Conservation (phyloP, 1,140 invertebrate genomes). For the Trialeurodes vaporariorum region DNA sequence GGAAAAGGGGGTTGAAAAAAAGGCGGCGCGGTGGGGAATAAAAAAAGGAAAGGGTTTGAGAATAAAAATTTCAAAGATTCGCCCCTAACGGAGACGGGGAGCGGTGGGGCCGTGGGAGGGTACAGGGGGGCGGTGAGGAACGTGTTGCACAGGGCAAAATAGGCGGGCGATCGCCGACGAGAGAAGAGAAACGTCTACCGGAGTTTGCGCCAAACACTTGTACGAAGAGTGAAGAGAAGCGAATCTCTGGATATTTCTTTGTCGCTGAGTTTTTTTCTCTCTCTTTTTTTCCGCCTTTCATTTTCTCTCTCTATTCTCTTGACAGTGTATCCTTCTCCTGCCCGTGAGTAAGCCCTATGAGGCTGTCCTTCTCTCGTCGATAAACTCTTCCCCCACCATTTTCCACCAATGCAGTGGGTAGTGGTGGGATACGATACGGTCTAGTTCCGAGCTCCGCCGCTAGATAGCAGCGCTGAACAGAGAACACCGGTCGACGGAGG, state of each 20-base stretch:
- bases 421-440: neutral
- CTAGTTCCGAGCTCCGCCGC: neutral
- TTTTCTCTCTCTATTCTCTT: neutral
- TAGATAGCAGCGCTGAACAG: neutral
- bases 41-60: neutral
- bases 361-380: neutral
- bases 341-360: neutral
- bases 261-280: neutral
- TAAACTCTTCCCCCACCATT: neutral
- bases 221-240: too few relatives aligned
- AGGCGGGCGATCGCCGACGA: neutral
- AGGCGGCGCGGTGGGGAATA: neutral
- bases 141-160: neutral
- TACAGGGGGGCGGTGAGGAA: neutral
- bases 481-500: too few relatives aligned
- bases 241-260: neutral
- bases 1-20: neutral
- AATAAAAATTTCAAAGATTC: neutral
- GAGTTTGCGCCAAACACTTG: neutral
- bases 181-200: neutral
- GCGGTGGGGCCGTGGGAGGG: neutral
- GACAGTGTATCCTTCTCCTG: neutral
- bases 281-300: neutral
- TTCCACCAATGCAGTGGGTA: too few relatives aligned
- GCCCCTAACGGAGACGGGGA: neutral